Evolutionary conservation across 2,888 invertebrate genomes (phyloP).

Genomic region (Zygaena filipendulae): DNA sequence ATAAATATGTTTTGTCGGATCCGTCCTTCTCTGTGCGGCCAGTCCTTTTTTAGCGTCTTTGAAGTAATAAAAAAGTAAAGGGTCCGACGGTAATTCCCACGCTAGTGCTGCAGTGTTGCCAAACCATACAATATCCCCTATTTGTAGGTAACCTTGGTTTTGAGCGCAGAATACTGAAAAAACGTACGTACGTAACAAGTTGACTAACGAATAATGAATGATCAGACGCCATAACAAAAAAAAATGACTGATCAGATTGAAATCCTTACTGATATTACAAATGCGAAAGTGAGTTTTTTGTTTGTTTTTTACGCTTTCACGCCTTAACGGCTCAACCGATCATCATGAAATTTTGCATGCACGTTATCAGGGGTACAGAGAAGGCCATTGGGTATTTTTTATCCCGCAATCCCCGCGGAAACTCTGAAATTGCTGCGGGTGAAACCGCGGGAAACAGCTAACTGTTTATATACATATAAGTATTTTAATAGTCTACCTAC

Average conservation of each 20-base stretch:
- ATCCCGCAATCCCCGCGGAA: too few species aligned
- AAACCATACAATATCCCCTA: constrained; percentile 72
- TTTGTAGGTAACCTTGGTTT: constrained; percentile 65
- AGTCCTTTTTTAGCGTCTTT: constrained; percentile 27
- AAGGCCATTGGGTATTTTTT: too few species aligned
- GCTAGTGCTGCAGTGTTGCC: constrained; percentile 81
- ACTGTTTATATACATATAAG: not conserved
- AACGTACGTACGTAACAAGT: not conserved
- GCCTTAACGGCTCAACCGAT: too few species aligned
- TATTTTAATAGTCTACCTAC: too few species aligned
- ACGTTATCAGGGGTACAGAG: too few species aligned
- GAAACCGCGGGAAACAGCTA: too few species aligned
- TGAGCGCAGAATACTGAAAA: constrained; percentile 71
- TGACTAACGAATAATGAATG: not conserved
- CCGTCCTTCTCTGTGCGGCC: constrained; percentile 29
- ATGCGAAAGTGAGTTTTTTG: too few species aligned
- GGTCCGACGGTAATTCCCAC: constrained; percentile 78
- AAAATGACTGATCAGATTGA: not conserved
- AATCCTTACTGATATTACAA: too few species aligned
- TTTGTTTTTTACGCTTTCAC: too few species aligned
- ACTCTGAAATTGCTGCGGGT: too few species aligned
- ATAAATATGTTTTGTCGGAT: constrained; percentile 32
- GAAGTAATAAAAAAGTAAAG: constrained; percentile 29
- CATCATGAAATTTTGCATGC: too few species aligned
- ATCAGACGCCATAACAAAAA: not conserved